These are phyloP conservation scores for Isaurus tuberculatus DNA, from an alignment of 92 coral and sea anemone genomes.

Conservation along the genomic window DNA sequence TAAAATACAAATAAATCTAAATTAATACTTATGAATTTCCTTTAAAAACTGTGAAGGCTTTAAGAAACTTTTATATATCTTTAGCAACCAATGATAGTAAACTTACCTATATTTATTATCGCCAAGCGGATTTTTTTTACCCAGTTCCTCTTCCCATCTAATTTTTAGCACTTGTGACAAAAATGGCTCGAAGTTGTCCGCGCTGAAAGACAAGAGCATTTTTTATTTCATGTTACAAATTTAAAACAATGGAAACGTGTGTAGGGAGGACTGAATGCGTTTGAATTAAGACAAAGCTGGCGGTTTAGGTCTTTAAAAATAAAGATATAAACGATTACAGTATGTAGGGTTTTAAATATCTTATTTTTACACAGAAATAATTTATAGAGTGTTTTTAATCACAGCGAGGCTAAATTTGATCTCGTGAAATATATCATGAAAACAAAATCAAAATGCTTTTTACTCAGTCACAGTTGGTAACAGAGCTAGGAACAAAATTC, in stretches of 20 bases:
- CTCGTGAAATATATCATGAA: not conserved
- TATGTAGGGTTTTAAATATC: not conserved
- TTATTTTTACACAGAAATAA: not conserved
- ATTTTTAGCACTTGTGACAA: constrained; percentile 92
- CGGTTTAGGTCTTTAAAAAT: not conserved
- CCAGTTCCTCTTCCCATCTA: constrained; percentile 96
- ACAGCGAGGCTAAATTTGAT: not conserved
- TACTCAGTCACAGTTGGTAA: not conserved
- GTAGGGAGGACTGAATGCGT: not conserved
- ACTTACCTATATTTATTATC: constrained; percentile 83
- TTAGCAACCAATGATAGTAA: not conserved
- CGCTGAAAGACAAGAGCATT: constrained; percentile 60
- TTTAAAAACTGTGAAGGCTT: not conserved
- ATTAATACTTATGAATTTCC: not conserved
- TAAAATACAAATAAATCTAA: not conserved
- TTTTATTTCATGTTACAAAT: constrained; percentile 22
- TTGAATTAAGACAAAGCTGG: constrained; percentile 8
- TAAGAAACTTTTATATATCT: not conserved
- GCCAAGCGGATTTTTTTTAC: constrained; percentile 81
- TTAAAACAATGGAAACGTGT: constrained; percentile 28
- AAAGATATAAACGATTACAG: not conserved
- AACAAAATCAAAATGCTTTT: not conserved
- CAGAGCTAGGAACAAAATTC: not conserved
- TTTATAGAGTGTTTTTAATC: not conserved
- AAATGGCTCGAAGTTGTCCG: constrained; percentile 92